Conservation (phyloP, 2,797 vertebrate species). For the Phataginus tricuspis region DNA sequence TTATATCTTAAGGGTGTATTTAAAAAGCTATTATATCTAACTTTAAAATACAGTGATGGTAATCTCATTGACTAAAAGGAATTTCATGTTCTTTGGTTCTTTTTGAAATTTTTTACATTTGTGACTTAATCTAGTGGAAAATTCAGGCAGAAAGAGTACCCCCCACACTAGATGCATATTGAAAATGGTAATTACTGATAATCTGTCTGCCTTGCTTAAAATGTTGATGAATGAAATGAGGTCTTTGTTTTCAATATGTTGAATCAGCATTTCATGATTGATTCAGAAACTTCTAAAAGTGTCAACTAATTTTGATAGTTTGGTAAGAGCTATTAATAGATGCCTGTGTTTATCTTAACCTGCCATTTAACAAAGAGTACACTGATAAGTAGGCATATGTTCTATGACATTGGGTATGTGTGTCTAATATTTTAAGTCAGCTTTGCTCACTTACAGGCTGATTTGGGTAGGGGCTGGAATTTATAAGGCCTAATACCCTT, state of each 20-base stretch:
- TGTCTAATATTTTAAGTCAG: conserved; percentile 37
- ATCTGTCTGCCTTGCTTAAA: conserved; percentile 17
- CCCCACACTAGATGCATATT: neutral
- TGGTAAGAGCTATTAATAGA: conserved; percentile 31
- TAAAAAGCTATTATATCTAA: neutral
- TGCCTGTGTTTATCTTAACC: conserved; percentile 33
- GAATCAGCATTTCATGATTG: neutral
- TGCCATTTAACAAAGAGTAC: conserved; percentile 8
- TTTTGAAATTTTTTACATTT: conserved; percentile 47
- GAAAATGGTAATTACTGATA: conserved; percentile 10
- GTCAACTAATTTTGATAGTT: conserved; percentile 42
- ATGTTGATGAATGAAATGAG: conserved; percentile 17
- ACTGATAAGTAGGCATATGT: neutral
- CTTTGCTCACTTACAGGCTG: neutral
- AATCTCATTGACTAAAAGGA: conserved; percentile 15
- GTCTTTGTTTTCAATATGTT: neutral
- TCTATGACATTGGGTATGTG: neutral
- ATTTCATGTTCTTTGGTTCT: conserved; percentile 35
- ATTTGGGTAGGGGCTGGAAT: conserved; percentile 23
- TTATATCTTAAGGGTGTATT: conserved; percentile 16
- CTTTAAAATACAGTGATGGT: neutral
- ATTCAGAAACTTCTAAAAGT: conserved; percentile 40
- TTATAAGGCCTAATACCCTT: neutral
- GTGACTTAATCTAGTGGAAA: conserved; percentile 3
- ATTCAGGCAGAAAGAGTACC: neutral